Percentiles rank a stretch among this genome's conserved stretches.
Conservation (phyloP, 2,113 vertebrate genomes). For the Pao palembangensis region DNA sequence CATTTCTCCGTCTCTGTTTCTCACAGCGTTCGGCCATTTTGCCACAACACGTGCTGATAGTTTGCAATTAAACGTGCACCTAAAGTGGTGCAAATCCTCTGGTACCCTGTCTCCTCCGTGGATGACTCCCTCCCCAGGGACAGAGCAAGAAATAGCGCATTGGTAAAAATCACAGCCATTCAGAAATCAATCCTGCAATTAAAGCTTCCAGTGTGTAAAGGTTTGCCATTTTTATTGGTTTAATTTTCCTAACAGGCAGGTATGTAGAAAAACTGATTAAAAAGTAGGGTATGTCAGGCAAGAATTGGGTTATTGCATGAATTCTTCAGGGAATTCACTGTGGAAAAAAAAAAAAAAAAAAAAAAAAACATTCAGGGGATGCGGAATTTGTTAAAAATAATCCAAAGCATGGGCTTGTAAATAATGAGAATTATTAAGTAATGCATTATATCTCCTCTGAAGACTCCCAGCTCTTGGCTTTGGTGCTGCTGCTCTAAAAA, state of each 20-base stretch:
- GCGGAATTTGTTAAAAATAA: no score
- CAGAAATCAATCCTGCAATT: constrained; percentile 36
- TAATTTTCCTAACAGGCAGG: not conserved
- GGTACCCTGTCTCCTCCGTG: constrained; percentile 7
- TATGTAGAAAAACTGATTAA: not conserved
- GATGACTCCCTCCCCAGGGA: not conserved
- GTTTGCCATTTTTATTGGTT: constrained; percentile 11
- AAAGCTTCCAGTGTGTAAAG: constrained; percentile 25
- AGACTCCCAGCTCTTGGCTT: no score
- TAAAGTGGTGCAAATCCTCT: constrained; percentile 6
- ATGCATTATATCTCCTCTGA: no score
- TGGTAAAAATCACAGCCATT: constrained; percentile 14
- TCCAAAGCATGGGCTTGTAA: no score
- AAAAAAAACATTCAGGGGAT: no score
- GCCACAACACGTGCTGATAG: not conserved
- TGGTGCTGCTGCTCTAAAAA: no score
- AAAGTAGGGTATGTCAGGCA: no score
- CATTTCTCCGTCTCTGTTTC: constrained; percentile 6
- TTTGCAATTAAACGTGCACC: constrained; percentile 12
- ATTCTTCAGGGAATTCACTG: no score
- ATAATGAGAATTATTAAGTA: no score
- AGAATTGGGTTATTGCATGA: no score
- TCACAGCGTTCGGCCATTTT: constrained; percentile 7
- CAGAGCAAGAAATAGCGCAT: not conserved
- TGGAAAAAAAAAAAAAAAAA: no score